Evolutionary conservation across 2,797 vertebrate genomes (phyloP).

Genomic region (Microctenopoma stevenorrisi): DNA sequence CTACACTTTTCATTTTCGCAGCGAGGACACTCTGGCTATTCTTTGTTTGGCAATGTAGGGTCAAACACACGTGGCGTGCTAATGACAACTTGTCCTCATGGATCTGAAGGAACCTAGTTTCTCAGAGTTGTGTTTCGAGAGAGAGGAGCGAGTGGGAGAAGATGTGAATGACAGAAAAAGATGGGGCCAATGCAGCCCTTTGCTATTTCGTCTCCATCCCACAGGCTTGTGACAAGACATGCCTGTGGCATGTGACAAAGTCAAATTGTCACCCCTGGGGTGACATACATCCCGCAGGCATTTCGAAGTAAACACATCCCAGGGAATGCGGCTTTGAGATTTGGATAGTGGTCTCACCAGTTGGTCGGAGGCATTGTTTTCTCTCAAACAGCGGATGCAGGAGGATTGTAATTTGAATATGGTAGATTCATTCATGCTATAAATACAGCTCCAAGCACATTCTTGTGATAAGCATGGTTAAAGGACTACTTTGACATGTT

Average conservation of each 20-base stretch:
- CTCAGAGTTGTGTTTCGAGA: constrained; percentile 60
- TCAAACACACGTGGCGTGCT: constrained; percentile 56
- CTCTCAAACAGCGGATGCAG: background rate
- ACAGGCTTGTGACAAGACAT: constrained; percentile 1
- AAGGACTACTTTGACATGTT: background rate
- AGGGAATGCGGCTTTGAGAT: constrained; percentile 51
- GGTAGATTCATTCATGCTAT: constrained; percentile 9
- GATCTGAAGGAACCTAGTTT: constrained; percentile 60
- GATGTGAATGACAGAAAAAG: constrained; percentile 45
- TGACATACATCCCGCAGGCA: constrained; percentile 71
- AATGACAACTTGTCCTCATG: constrained; percentile 68
- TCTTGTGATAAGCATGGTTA: background rate
- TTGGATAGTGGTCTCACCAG: constrained; percentile 42
- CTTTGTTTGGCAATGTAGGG: constrained; percentile 31
- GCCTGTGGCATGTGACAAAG: constrained; percentile 66
- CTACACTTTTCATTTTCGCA: constrained; percentile 25
- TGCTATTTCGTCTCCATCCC: background rate
- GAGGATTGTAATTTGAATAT: constrained; percentile 3
- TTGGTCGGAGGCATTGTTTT: constrained; percentile 8
- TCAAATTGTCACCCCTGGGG: constrained; percentile 71
- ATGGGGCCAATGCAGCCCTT: constrained; percentile 1
- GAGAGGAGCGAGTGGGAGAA: constrained; percentile 48
- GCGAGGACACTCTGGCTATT: constrained; percentile 23
- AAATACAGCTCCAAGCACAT: background rate
- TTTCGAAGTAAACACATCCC: constrained; percentile 64